Base-by-base conservation (phyloP, 2,888 invertebrate genomes). In the Epirrita christyi region DNA sequence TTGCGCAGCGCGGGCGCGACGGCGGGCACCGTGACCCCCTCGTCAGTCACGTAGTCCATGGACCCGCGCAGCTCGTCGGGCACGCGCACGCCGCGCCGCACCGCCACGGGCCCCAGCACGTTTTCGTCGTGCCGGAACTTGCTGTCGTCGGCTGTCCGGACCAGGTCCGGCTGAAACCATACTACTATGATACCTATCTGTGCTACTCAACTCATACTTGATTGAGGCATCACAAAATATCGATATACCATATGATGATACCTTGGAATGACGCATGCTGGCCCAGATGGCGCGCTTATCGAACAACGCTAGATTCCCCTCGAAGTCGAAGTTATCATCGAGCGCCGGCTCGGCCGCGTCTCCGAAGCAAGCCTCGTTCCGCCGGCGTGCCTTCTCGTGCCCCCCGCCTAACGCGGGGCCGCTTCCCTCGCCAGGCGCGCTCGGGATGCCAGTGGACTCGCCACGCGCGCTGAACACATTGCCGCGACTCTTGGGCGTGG, bases 221-320 rank as follows among this genome's bases (percentile, higher is more conserved):
- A n/a, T n/a, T n/a, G n/a, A n/a, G n/a, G n/a, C n/a, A n/a, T n/a
- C n/a, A n/a, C n/a, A n/a, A n/a, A n/a, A n/a, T n/a, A n/a, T n/a
- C n/a, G n/a, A n/a, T n/a, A n/a, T n/a, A n/a, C n/a, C n/a, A n/a
- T n/a, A n/a, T n/a, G n/a, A n/a, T n/a, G n/a, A n/a, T 14, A 59
- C 58, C 58, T 59, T 59, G 14, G 54, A 42, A 34, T 36, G 37
- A 52, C 85, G 80, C 81, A 90, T 81, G 75, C 80, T 72, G 70
- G 85, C 82, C 86, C 88, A 86, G 55, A 88, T 81, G 66, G 85
- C 88, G 57, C 75, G 80, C 87, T 98, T 98, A 87, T 98, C 96
- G 87, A 98, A 98, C 45, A 98, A 91, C 15, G 97, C 97, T 53
- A 98, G 92, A 91, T 98, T 98, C 65, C 97, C 97, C 81, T 98